Conservation (phyloP, 2,113 vertebrate genomes). For the Ailurus styani region DNA sequence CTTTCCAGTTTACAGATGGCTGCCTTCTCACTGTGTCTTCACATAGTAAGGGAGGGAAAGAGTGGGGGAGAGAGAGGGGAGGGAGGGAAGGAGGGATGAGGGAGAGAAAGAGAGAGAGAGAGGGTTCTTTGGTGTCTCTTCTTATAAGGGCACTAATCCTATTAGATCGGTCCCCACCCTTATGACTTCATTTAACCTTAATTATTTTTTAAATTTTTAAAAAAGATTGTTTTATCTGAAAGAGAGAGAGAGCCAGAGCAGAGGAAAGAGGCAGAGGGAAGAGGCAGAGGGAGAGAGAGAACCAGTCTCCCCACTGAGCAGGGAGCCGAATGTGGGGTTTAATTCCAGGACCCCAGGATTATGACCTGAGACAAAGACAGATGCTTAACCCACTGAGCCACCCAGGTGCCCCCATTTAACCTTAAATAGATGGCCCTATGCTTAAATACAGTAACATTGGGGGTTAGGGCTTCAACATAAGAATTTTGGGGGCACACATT, state of each 20-base stretch:
- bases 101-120: neutral
- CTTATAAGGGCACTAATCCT: neutral
- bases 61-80: neutral
- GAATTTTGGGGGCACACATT: neutral
- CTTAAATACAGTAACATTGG: neutral
- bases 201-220: neutral
- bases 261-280: neutral
- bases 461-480: neutral
- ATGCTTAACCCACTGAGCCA: neutral
- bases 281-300: neutral
- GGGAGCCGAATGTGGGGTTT: neutral
- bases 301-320: neutral
- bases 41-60: no score
- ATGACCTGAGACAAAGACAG: neutral
- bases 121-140: neutral
- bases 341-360: neutral
- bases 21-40: neutral
- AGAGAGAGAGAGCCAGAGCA: neutral
- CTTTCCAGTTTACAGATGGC: neutral
- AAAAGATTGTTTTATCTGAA: neutral
- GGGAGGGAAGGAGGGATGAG: neutral
- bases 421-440: neutral
- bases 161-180: neutral
- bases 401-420: neutral
- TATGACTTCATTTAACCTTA: neutral